A percentile compares a stretch with the other conserved stretches of the same genome.
These are phyloP conservation scores for Hipparchia semele DNA, from an alignment of 2,888 invertebrate genomes.

Conservation along the genomic window DNA sequence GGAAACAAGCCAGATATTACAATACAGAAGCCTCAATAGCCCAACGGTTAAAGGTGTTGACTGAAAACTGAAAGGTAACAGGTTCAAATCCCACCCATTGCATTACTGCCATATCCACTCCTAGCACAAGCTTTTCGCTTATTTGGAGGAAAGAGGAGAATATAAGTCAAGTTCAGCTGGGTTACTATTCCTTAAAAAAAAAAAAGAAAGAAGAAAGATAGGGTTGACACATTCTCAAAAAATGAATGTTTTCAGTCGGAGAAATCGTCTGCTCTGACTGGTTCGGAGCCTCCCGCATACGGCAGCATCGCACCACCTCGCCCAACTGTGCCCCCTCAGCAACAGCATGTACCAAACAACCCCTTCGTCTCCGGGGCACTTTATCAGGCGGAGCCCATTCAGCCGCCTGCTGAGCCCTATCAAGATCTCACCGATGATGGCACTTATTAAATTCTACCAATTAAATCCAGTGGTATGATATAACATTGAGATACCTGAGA, in stretches of 20 bases:
- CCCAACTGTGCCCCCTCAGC: conserved; percentile 80
- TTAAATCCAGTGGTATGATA: not conserved
- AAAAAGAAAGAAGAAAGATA: too few species aligned
- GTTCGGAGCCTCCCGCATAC: conserved; percentile 65
- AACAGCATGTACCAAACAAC: conserved; percentile 83
- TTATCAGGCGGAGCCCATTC: conserved; percentile 85
- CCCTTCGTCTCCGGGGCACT: conserved; percentile 84
- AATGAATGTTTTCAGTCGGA: conserved; percentile 58
- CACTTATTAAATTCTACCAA: conserved; percentile 56
- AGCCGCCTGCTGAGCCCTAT: conserved; percentile 85
- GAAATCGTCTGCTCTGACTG: conserved; percentile 66
- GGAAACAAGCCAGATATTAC: too few species aligned
- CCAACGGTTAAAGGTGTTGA: too few species aligned
- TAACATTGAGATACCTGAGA: not conserved
- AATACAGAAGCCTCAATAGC: too few species aligned
- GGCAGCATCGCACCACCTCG: conserved; percentile 72
- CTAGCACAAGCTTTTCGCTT: too few species aligned
- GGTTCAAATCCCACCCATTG: too few species aligned
- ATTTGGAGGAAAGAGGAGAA: too few species aligned
- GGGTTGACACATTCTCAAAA: not conserved
- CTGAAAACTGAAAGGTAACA: too few species aligned
- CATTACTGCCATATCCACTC: too few species aligned
- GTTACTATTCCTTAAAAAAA: too few species aligned
- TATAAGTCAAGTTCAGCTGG: too few species aligned
- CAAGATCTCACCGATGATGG: conserved; percentile 69